Evolutionary conservation across 2,113 vertebrate genomes (phyloP).

Genomic region (Lampris megalopsis): DNA sequence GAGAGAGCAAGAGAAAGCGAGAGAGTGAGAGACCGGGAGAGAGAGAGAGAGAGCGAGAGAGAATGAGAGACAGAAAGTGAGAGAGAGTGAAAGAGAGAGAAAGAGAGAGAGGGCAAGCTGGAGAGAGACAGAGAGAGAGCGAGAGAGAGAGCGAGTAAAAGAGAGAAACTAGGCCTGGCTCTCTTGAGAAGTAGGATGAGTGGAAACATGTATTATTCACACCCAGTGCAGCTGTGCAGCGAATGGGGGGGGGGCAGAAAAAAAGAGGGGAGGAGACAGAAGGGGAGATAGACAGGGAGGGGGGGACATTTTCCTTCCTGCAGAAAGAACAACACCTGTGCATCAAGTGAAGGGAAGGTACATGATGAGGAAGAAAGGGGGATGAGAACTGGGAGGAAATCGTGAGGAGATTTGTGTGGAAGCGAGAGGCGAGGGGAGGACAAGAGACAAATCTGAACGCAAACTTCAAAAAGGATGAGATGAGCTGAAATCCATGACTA

Average conservation of each 20-base stretch:
- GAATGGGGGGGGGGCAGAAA: slow-evolving; percentile 5
- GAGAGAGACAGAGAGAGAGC: not conserved
- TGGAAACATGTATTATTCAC: slow-evolving; percentile 46
- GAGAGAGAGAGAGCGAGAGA: too few relatives aligned
- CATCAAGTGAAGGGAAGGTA: slow-evolving; percentile 8
- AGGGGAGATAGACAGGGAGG: slow-evolving; percentile 11
- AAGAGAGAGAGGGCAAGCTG: too few relatives aligned
- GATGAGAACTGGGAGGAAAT: not conserved
- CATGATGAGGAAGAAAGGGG: not conserved
- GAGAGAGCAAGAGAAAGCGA: too few relatives aligned
- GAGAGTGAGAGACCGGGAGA: too few relatives aligned
- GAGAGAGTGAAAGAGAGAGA: too few relatives aligned
- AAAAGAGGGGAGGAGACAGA: not conserved
- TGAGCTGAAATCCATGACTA: not conserved
- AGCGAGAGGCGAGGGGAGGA: not conserved
- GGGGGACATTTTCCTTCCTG: slow-evolving; percentile 7
- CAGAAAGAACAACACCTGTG: not conserved
- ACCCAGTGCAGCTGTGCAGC: slow-evolving; percentile 21
- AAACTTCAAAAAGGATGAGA: not conserved
- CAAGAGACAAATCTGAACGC: not conserved
- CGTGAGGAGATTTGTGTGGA: not conserved
- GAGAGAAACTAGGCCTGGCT: not conserved
- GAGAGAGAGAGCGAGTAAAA: not conserved
- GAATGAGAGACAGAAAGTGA: too few relatives aligned
- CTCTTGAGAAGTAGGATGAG: not conserved